A percentile compares a stretch with the other conserved stretches of the same genome.
Conservation (phyloP, 2,888 invertebrate genomes). For the Stenoptilia bipunctidactyla region DNA sequence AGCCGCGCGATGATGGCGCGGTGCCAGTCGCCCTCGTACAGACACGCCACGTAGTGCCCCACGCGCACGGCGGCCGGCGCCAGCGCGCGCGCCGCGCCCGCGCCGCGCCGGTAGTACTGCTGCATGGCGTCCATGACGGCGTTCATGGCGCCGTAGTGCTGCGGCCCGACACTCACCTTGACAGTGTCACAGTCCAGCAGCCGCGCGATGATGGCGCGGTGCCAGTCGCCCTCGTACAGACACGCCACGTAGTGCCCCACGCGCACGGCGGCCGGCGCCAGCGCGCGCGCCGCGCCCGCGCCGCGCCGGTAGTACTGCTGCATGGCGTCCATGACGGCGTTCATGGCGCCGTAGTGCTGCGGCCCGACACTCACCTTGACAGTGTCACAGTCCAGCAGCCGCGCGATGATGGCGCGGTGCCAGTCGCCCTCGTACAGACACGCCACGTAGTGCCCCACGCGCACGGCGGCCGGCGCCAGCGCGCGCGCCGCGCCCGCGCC, state of each 20-base stretch:
- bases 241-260: slow-evolving; percentile 59
- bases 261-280: slow-evolving; percentile 42
- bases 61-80: slow-evolving; percentile 40
- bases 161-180: slow-evolving; percentile 42
- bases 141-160: no score
- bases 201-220: slow-evolving; percentile 59
- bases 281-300: slow-evolving; percentile 28
- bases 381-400: slow-evolving; percentile 40
- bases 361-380: slow-evolving; percentile 48
- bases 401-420: slow-evolving; percentile 63
- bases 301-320: slow-evolving; percentile 30
- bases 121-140: no score
- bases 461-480: slow-evolving; percentile 41
- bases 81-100: slow-evolving; percentile 31
- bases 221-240: slow-evolving; percentile 58
- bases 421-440: slow-evolving; percentile 54
- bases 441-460: slow-evolving; percentile 58
- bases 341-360: slow-evolving; percentile 37
- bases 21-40: slow-evolving; percentile 62
- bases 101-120: no score
- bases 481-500: slow-evolving; percentile 30
- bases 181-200: slow-evolving; percentile 46
- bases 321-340: slow-evolving; percentile 63
- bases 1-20: slow-evolving; percentile 56
- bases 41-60: slow-evolving; percentile 58